Percentiles rank a stretch among this genome's conserved stretches.
These are phyloP conservation scores for Perodicticus potto DNA, from an alignment of 2,797 vertebrate genomes.

Conservation along the genomic window DNA sequence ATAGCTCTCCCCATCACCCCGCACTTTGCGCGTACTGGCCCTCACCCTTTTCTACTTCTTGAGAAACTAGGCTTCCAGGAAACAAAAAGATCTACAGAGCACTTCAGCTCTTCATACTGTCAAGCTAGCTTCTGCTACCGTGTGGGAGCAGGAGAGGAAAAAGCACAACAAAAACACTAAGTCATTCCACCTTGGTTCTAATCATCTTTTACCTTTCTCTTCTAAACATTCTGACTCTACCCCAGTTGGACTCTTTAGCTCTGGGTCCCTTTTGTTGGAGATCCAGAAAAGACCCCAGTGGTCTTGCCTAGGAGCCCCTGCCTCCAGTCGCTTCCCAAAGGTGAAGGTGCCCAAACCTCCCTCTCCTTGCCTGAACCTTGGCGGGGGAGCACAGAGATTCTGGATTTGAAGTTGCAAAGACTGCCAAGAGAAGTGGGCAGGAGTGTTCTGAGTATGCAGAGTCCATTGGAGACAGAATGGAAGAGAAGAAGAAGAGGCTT, in stretches of 20 bases:
- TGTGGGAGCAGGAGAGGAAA: neutral
- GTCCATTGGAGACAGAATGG: neutral
- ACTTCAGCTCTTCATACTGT: neutral
- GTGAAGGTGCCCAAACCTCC: neutral
- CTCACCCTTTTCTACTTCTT: neutral
- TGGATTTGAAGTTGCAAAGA: neutral
- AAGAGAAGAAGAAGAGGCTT: constrained; percentile 1
- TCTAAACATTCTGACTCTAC: neutral
- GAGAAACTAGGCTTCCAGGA: constrained; percentile 25
- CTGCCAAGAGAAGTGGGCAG: neutral
- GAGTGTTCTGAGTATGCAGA: neutral
- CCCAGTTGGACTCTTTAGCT: neutral
- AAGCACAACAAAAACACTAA: neutral
- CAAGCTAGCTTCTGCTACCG: neutral
- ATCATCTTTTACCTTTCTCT: neutral
- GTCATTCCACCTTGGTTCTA: neutral
- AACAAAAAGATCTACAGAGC: neutral
- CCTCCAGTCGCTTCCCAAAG: neutral
- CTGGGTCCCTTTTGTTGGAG: neutral
- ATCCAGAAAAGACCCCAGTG: neutral
- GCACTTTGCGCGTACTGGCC: neutral
- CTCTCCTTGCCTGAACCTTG: neutral
- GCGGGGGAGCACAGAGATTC: neutral
- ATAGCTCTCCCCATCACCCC: neutral
- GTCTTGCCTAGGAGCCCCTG: neutral